phyloP scores from a whole-genome alignment of 2,888 invertebrate species.

The Trachelus troglodyta region DNA sequence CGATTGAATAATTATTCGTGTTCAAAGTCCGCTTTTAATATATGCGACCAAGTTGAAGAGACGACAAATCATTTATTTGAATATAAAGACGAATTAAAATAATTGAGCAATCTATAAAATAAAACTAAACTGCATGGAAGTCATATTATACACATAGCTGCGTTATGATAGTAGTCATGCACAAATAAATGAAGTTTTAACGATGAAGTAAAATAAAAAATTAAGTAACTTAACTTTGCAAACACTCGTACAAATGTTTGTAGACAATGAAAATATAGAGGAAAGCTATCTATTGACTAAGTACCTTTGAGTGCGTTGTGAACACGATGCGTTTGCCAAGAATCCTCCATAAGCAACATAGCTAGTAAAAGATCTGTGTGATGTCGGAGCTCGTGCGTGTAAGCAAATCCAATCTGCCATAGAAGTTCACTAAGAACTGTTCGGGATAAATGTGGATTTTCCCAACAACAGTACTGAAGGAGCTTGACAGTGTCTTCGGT shows the following conservation, averaged over 20 bases:
- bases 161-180: neutral
- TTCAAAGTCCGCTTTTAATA: neutral
- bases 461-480: slow-evolving; percentile 95
- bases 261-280: neutral
- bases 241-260: neutral
- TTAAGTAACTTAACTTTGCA: neutral
- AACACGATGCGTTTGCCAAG: slow-evolving; percentile 95
- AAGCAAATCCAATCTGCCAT: slow-evolving; percentile 89
- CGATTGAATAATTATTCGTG: neutral
- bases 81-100: neutral
- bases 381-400: slow-evolving; percentile 93
- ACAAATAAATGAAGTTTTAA: neutral
- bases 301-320: slow-evolving; percentile 91
- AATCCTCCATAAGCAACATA: slow-evolving; percentile 91
- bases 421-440: slow-evolving; percentile 89
- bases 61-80: neutral
- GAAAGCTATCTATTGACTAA: slow-evolving; percentile 5
- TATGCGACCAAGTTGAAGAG: neutral
- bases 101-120: neutral
- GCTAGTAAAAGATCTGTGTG: slow-evolving; percentile 90
- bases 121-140: neutral
- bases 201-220: neutral
- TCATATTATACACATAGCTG: neutral
- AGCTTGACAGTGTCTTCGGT: slow-evolving; percentile 92
- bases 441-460: slow-evolving; percentile 93